Evolutionary conservation across 1,140 invertebrate genomes (phyloP), one percentile per base, ranked within the genome.

Genomic region (Andrena cerasifolii): DNA sequence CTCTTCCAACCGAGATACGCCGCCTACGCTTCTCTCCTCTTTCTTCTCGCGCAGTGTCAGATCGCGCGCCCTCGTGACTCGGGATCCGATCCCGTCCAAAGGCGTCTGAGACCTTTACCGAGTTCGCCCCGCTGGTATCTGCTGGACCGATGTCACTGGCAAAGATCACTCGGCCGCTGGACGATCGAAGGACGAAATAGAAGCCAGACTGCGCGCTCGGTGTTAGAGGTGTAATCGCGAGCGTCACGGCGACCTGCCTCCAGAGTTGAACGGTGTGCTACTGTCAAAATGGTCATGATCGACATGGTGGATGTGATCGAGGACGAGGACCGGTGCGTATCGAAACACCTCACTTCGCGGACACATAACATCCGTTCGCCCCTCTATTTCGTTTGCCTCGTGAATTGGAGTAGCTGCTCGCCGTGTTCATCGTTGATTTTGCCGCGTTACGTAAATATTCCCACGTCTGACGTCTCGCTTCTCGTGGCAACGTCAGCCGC

Each of bases 231-330:
- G 36, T 40, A 40, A 40, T 40, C 36, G 36, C 10, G 36, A 40
- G 3, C 10, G 3, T 40, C 7, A 6, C 26, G 24, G 14, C 0
- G 31, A 28, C 16, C 24, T 2, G 28, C 31, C 28, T 28, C 4
- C 16, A n/a, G 4, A 40, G 36, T 40, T 40, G 36, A 40, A 26
- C 21, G 61, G 3, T 24, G 56, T 47, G 56, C 40, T 31, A 16
- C 12, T 45, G 68, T 54, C 85, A 89, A 77, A 62, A 92, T 92
- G 90, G 91, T 92, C 79, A 91, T 92, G 90, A 92, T 92, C 80
- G 91, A 92, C 85, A 92, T 92, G 91, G 86, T 87, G 66, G 91
- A 92, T 79, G 82, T 90, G 40, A 86, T 90, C 86, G 89, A 91
- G 49, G 90, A 92, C 58, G 90, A 92, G 62, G 90, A 92, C 82